Base-by-base conservation (phyloP, 2,113 vertebrate genomes). In the Junco hyemalis region DNA sequence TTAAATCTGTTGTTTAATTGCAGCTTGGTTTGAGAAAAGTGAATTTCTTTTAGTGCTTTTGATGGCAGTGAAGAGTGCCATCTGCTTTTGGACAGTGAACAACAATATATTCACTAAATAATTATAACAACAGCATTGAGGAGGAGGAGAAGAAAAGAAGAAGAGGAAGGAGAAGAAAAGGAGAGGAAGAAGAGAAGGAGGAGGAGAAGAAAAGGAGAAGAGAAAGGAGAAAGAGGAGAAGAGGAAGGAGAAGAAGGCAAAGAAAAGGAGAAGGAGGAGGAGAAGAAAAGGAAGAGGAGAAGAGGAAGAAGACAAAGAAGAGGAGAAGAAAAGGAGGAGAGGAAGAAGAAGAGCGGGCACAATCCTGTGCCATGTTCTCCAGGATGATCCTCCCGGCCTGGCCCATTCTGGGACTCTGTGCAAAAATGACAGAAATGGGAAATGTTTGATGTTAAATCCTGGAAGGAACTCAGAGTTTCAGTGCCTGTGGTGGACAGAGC, bases 201-300 rank as follows among this genome's bases (percentile, higher is more conserved):
- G 40, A 40, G 50, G 5, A 35, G 8, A 7, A 38, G 3, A 5
- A 26, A 16, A 44, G 44, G 38, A 5, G 38, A 8, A 45, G 8
- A 44, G 42, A 18, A 4, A 22, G 2, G 9, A 25, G 3, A 3
- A 56, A 3, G 3, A 17, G 12, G 20, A 11, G 12, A 17, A n/a
- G 6, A 14, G 11, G 29, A 0, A 44, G 22, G 9, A 23, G 7
- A 15, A 60, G 51, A 31, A 9, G 20, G 26, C 17, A 3, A 51
- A 53, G 10, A 11, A 20, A 10, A 31, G 12, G 6, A 47, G 11
- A 6, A 24, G 12, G 14, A 50, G 48, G 16, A 10, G 20, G 4
- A 33, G 21, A 7, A 8, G 36, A n/a, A 14, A 0, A 44, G 22
- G 9, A 23, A 36, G 36, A 36, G 36, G 36, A 36, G 36, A 36